phyloP scores from a whole-genome alignment of 1,140 invertebrate genomes.

The Protaetia brevitarsis region DNA sequence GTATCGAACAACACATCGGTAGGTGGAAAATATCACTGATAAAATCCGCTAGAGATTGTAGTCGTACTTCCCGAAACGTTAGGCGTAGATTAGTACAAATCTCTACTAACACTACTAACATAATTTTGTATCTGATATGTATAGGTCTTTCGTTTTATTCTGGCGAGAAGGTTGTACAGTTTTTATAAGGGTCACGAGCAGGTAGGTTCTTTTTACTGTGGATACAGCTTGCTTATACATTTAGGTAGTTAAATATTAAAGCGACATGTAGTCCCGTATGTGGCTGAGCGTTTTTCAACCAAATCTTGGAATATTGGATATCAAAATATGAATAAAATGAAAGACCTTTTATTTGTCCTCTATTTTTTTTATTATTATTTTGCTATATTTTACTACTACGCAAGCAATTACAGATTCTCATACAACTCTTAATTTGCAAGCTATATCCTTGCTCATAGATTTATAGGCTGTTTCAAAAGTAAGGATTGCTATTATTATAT shows the following conservation, averaged over 20 bases:
- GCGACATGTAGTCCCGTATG: no score
- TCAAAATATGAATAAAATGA: conserved; percentile 2
- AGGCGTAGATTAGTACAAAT: neutral
- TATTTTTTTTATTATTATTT: no score
- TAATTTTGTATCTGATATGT: neutral
- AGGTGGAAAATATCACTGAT: conserved; percentile 44
- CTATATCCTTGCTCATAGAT: no score
- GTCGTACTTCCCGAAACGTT: neutral
- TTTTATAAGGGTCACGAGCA: neutral
- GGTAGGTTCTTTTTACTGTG: neutral
- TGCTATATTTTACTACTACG: no score
- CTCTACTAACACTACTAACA: neutral
- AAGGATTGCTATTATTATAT: no score
- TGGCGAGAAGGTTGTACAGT: conserved; percentile 10
- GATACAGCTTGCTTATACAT: neutral
- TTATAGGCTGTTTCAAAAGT: no score
- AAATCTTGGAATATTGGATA: neutral
- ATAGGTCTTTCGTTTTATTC: conserved; percentile 16
- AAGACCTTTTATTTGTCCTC: neutral
- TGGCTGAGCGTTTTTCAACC: no score
- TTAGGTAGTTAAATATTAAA: neutral
- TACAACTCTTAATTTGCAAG: no score
- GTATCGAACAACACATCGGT: conserved; percentile 77
- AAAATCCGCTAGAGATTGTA: neutral
- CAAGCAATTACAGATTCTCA: no score